A percentile compares a stretch with the other conserved stretches of the same genome.
phyloP scores from a whole-genome alignment of 2,888 invertebrate species.

The Entomobrya proxima region DNA sequence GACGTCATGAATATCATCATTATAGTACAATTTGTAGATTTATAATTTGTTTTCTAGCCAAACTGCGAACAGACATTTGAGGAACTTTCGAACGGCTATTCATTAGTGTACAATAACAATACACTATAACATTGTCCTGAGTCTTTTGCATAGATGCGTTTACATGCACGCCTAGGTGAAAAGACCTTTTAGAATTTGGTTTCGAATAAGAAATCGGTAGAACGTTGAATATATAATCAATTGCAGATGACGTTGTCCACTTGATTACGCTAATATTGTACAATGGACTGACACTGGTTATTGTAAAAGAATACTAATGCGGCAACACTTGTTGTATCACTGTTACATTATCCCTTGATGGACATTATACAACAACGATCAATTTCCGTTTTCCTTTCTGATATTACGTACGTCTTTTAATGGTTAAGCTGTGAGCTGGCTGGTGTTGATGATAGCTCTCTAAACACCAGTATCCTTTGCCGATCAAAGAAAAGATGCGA shows the following conservation, averaged over 20 bases:
- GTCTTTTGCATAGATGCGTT: background rate
- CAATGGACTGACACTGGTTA: slow-evolving; percentile 6
- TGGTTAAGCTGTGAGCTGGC: background rate
- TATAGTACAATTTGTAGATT: background rate
- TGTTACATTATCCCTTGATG: background rate
- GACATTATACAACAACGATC: slow-evolving; percentile 25
- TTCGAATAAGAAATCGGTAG: background rate
- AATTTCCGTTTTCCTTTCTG: slow-evolving; percentile 54
- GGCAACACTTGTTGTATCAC: background rate
- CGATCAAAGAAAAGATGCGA: slow-evolving; percentile 13
- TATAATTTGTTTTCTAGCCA: slow-evolving; percentile 6
- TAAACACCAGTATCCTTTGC: background rate
- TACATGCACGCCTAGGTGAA: background rate
- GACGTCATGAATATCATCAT: background rate
- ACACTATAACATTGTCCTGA: background rate
- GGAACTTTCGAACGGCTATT: slow-evolving; percentile 15
- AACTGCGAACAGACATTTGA: background rate
- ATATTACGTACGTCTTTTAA: background rate
- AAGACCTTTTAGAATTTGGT: background rate
- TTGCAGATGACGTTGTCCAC: background rate
- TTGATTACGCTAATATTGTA: background rate
- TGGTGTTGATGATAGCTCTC: slow-evolving; percentile 16
- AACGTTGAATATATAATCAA: slow-evolving; percentile 11
- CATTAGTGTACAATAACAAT: background rate
- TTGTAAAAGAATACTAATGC: background rate